Evolutionary conservation across 2,797 vertebrate genomes (phyloP).

Genomic region (Coendou prehensilis): DNA sequence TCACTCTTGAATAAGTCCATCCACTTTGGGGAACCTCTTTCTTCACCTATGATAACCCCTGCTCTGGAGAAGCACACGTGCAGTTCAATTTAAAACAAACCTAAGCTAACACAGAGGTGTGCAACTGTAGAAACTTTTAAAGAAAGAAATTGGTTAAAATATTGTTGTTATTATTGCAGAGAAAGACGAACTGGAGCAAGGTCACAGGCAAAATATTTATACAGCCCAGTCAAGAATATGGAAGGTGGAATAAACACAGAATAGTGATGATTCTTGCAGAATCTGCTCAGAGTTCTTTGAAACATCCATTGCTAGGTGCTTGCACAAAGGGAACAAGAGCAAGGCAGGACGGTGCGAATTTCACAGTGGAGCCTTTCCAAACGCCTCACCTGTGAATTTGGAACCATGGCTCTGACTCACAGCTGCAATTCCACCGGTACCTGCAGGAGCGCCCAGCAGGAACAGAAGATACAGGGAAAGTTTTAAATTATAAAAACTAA

Average conservation of each 20-base stretch:
- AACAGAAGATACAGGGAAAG: background rate
- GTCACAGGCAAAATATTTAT: background rate
- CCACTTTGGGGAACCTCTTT: background rate
- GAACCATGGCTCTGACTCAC: background rate
- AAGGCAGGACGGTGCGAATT: background rate
- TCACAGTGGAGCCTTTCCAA: background rate
- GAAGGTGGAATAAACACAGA: background rate
- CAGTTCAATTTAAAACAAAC: background rate
- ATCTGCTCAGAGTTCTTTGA: background rate
- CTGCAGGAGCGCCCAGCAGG: background rate
- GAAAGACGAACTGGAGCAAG: background rate
- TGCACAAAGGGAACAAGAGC: background rate
- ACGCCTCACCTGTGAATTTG: background rate
- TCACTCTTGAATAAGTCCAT: background rate
- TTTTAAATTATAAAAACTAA: background rate
- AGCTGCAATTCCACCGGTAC: background rate
- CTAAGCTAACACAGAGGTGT: background rate
- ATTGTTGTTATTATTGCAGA: background rate
- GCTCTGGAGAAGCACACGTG: background rate
- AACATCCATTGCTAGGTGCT: background rate
- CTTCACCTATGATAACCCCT: background rate
- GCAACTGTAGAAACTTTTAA: background rate
- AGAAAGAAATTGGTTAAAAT: background rate
- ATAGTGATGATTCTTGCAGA: background rate
- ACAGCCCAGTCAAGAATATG: background rate